Base-by-base conservation (phyloP, 92 coral and sea anemone genomes). In the Siderastrea siderea region DNA sequence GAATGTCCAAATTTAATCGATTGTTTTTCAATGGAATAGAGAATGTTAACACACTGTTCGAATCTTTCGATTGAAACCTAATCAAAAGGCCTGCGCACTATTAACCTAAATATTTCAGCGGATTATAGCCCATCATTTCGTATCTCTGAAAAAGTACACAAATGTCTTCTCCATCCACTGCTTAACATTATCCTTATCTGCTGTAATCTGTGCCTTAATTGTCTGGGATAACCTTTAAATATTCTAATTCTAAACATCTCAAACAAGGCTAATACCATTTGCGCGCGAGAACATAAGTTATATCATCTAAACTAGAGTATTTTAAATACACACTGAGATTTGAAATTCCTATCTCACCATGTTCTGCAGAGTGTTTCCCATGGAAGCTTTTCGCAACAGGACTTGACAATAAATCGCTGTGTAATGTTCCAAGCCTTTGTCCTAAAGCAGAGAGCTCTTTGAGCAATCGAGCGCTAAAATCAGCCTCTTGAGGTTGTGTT, bases 361-460 rank as follows among this genome's bases (percentile, higher is more conserved):
- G 92, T 52, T 71, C 83, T 12, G 92, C 58, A 53, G 82, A 54
- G 48, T 73, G 82, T 53, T 86, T 88, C 65, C 93, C 87, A 71
- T 93, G 87, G 38, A 79, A 13, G 49, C 72, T 93, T 58, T 82
- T 89, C 91, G 87, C 88, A 14, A 84, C 85, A 49, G 88, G 82
- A 86, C 94, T 88, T 58, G 89, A 81, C 74, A 91, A 61, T 51
- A 95, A 68, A 61, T 91, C 95, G 19, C 57, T 80, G 61, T 95
- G 96, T 81, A 95, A 89, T 52, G 47, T n/a, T 73, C 81, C 94
- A 64, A 95, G 80, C 70, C 89, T 86, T 71, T 84, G 79, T 47
- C 80, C 88, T 48, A 92, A 68, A 48, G 74, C 74, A 51, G 62
- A 72, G 17, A 95, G 88, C 57, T 84, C 78, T 49, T 71, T 81